Base-by-base conservation (phyloP, 2,113 vertebrate genomes). In the Callipepla squamata region DNA sequence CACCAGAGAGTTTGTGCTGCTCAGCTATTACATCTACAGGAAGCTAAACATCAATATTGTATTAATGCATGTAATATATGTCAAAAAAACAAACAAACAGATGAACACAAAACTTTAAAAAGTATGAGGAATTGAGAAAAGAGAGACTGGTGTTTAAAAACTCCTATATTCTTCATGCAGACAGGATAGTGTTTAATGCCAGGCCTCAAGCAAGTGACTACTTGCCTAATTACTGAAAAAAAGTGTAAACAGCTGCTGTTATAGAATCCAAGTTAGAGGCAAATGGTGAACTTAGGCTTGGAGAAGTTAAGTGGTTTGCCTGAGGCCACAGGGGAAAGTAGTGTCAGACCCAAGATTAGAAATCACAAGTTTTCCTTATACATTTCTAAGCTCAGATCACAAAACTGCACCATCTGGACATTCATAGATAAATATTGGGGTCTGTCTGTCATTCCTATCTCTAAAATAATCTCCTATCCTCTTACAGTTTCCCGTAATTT, bases 261-360 rank as follows among this genome's bases (percentile, higher is more conserved):
- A 89, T 38, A 92, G 47, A 63, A 32, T 67, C 22, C 38, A 76
- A 91, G 91, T 92, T 85, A 91, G 59, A 93, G 81, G 87, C 70
- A 89, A 95, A 82, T 38, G 78, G 78, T 92, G 94, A 95, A 87
- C 59, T 89, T 84, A 93, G 92, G 87, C 93, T 85, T 94, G 87
- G 63, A 96, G 84, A 93, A 95, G 89, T 91, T 93, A 90, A 94
- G 78, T 92, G 91, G 61, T 74, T 96, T 93, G 91, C 94, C 93
- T 92, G 58, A 92, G 89, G 89, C 70, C 81, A 67, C 25, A 53
- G 38, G 63, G 61, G 44, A 79, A 92, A 92, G 63, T 80, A 13
- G 45, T 92, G 67, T 87, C 72, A 92, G 70, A 77, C 47, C 25
- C 63, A 77, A 91, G 84, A 95, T 83, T 85, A 94, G 88, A 94